These are phyloP conservation scores for Phyllopteryx taeniolatus DNA, from an alignment of 2,113 vertebrate genomes.

Conservation along the genomic window DNA sequence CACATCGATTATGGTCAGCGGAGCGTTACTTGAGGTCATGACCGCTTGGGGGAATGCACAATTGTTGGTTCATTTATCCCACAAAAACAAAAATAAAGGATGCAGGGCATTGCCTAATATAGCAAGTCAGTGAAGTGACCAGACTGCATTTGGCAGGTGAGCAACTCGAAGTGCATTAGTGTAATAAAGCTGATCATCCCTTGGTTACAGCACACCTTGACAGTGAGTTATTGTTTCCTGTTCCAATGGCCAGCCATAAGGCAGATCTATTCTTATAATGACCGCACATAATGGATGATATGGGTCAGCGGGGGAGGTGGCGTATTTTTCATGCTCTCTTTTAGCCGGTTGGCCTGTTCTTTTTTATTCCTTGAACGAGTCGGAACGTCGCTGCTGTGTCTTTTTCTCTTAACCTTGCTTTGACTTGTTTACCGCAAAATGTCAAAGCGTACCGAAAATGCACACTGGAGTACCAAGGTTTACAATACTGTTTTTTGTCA, in stretches of 20 bases:
- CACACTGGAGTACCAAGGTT: conserved; percentile 21
- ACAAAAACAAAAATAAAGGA: conserved; percentile 42
- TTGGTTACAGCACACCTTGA: conserved; percentile 65
- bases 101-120: conserved; percentile 45
- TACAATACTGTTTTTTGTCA: conserved; percentile 13
- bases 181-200: conserved; percentile 62
- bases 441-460: conserved; percentile 34
- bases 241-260: conserved; percentile 69
- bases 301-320: conserved; percentile 76
- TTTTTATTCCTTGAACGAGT: conserved; percentile 56
- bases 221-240: conserved; percentile 71
- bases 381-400: conserved; percentile 53
- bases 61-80: conserved; percentile 60
- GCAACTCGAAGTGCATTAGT: conserved; percentile 14
- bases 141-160: conserved; percentile 31
- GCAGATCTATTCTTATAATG: conserved; percentile 76
- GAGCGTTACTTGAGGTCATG: conserved; percentile 40
- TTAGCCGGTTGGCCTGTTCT: conserved; percentile 74
- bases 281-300: conserved; percentile 78
- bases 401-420: conserved; percentile 68
- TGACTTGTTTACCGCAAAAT: conserved; percentile 62
- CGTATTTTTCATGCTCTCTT: conserved; percentile 80
- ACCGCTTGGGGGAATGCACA: conserved; percentile 49
- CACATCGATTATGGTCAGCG: conserved; percentile 46
- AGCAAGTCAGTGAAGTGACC: conserved; percentile 37